Evolutionary conservation across 2,888 invertebrate genomes (phyloP).

Genomic region (Drosophila multiciliata): DNA sequence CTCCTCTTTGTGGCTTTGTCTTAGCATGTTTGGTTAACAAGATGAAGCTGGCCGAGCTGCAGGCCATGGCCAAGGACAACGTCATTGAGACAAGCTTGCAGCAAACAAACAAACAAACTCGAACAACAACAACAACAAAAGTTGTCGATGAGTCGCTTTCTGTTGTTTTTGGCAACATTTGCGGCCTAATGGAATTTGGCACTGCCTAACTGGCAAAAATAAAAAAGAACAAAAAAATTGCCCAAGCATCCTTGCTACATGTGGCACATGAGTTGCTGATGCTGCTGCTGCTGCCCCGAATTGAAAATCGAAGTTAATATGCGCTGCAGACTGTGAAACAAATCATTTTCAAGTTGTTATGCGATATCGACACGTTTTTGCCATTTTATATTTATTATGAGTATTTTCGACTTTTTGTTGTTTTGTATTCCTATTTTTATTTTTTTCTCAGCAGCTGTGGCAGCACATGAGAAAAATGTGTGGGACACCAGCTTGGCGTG

Average conservation of each 20-base stretch:
- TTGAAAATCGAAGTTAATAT: slow-evolving; percentile 82
- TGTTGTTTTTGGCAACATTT: slow-evolving; percentile 65
- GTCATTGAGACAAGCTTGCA: slow-evolving; percentile 70
- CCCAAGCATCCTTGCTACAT: slow-evolving; percentile 44
- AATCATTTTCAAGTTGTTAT: slow-evolving; percentile 82
- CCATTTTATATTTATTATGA: slow-evolving; percentile 83
- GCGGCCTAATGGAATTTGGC: slow-evolving; percentile 75
- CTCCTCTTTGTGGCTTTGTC: slow-evolving; percentile 75
- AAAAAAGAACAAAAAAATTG: slow-evolving; percentile 49
- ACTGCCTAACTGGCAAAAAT: slow-evolving; percentile 48
- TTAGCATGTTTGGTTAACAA: slow-evolving; percentile 82
- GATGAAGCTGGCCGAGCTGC: slow-evolving; percentile 75
- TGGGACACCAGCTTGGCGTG: neutral
- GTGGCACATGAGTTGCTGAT: slow-evolving; percentile 38
- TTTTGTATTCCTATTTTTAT: slow-evolving; percentile 12
- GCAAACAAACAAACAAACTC: slow-evolving; percentile 48
- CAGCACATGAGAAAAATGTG: slow-evolving; percentile 27
- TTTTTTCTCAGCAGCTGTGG: slow-evolving; percentile 61
- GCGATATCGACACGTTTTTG: slow-evolving; percentile 84
- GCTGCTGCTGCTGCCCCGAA: slow-evolving; percentile 52
- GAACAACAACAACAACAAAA: slow-evolving; percentile 28
- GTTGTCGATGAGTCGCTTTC: slow-evolving; percentile 44
- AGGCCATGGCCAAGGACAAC: slow-evolving; percentile 72
- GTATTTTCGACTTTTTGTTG: slow-evolving; percentile 47
- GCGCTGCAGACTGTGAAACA: slow-evolving; percentile 79